These are phyloP conservation scores for Chloroclystis v-ata DNA, from an alignment of 2,888 invertebrate genomes.

Conservation along the genomic window DNA sequence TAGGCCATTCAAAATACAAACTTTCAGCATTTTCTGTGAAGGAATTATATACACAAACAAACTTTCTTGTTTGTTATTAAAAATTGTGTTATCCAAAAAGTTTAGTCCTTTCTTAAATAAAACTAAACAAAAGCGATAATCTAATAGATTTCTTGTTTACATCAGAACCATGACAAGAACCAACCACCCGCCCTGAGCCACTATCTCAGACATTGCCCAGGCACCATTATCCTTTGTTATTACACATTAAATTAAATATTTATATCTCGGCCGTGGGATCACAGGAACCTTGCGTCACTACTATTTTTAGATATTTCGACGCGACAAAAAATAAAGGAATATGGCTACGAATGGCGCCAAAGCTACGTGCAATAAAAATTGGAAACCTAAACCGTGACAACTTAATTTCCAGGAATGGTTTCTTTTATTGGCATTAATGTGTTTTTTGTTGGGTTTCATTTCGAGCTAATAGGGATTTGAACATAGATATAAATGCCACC, in stretches of 20 bases:
- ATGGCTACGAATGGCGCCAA: conserved; percentile 58
- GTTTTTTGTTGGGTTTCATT: background rate
- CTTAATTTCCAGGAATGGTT: conserved; percentile 18
- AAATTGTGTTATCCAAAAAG: no score
- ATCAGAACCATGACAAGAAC: conserved; percentile 8
- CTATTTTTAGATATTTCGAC: conserved; percentile 64
- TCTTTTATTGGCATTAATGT: background rate
- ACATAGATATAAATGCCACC: background rate
- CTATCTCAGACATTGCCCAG: conserved; percentile 15
- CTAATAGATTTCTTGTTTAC: background rate
- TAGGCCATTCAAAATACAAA: no score
- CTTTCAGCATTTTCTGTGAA: no score
- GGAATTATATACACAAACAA: no score
- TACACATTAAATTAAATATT: conserved; percentile 67
- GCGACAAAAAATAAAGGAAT: conserved; percentile 59
- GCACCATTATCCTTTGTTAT: conserved; percentile 40
- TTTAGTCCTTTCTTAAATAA: no score
- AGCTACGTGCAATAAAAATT: conserved; percentile 39
- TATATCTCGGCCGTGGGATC: conserved; percentile 66
- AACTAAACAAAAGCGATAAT: no score
- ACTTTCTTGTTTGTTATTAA: no score
- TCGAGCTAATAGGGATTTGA: background rate
- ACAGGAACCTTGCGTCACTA: conserved; percentile 57
- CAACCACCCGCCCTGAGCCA: background rate
- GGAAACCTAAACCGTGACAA: conserved; percentile 18